Percentiles rank a stretch among this genome's conserved stretches.
These are phyloP conservation scores for Eupeodes latifasciatus DNA, from an alignment of 2,888 invertebrate genomes.

Conservation along the genomic window DNA sequence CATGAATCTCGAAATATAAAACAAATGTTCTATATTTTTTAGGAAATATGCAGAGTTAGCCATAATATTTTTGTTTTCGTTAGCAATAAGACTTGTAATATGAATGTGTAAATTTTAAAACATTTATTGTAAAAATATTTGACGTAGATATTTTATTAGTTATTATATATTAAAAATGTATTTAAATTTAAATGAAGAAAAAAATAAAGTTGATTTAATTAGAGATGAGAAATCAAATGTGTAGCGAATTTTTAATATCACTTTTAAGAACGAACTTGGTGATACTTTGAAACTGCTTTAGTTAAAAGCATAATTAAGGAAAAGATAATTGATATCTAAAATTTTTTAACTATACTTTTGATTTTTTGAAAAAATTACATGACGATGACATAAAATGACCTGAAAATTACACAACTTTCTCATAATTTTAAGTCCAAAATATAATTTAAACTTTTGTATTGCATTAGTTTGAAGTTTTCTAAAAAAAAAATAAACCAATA, in stretches of 20 bases:
- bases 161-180: neutral
- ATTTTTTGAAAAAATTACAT: no score
- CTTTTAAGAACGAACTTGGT: neutral
- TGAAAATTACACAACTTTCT: no score
- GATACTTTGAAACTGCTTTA: no score
- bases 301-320: no score
- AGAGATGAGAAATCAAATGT: constrained; percentile 1
- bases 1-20: constrained; percentile 52
- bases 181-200: neutral
- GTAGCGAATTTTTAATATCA: neutral
- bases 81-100: constrained; percentile 51
- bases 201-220: constrained; percentile 17
- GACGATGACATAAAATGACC: no score
- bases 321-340: no score
- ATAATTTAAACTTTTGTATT: no score
- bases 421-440: no score
- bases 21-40: constrained; percentile 15
- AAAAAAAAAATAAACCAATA: no score
- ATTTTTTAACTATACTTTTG: no score
- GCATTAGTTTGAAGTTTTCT: no score
- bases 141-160: neutral
- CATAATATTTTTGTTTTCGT: constrained; percentile 43
- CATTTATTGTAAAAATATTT: constrained; percentile 26
- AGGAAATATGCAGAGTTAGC: constrained; percentile 48
- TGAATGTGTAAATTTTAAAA: constrained; percentile 58